phyloP scores from a whole-genome alignment of 2,113 vertebrate genomes.

The Podarcis cretensis region DNA sequence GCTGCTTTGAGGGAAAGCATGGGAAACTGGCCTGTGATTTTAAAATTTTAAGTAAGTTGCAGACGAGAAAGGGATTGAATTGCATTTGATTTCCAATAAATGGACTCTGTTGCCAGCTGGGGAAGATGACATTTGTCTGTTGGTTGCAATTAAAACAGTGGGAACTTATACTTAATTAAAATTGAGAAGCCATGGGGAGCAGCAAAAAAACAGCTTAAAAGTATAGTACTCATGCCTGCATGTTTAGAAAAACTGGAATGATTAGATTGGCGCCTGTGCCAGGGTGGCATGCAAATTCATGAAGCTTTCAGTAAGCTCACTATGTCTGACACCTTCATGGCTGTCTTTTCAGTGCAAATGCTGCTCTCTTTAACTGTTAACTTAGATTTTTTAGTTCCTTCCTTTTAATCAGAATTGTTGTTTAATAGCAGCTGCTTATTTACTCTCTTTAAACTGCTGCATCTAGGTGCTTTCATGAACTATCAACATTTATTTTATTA shows the following conservation, averaged over 20 bases:
- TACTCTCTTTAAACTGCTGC: not conserved
- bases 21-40: not conserved
- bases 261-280: not conserved
- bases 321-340: not conserved
- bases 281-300: not conserved
- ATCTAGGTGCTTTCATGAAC: not conserved
- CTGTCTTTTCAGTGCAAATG: not conserved
- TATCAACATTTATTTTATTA: not conserved
- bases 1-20: not conserved
- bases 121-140: not conserved
- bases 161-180: constrained; percentile 25
- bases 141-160: not conserved
- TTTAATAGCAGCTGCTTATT: not conserved
- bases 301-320: not conserved
- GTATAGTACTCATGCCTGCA: not conserved
- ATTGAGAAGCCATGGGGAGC: constrained; percentile 4
- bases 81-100: constrained; percentile 1
- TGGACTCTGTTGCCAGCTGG: rapidly evolving
- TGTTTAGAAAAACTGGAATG: not conserved
- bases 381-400: not conserved
- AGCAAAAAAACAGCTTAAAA: constrained; percentile 9
- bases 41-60: not conserved
- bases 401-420: not conserved
- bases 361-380: not conserved
- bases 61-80: not conserved